A percentile compares a stretch with the other conserved stretches of the same genome.
phyloP scores from a whole-genome alignment of 2,888 invertebrate species.

The Agrilus biguttatus region DNA sequence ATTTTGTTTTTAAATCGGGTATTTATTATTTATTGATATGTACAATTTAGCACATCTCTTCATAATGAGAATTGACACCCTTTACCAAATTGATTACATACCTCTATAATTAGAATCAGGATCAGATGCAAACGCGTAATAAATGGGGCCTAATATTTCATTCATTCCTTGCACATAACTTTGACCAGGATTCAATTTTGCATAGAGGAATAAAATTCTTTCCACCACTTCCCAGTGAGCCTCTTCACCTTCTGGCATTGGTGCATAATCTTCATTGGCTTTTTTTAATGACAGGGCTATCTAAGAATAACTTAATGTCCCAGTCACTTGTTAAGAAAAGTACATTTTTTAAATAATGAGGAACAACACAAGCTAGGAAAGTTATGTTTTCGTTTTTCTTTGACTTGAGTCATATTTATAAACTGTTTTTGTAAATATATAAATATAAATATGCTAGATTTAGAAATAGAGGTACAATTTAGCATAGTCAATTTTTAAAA shows the following conservation, averaged over 20 bases:
- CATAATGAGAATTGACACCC: too few species aligned
- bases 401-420: too few species aligned
- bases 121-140: conserved; percentile 92
- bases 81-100: conserved; percentile 26
- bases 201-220: conserved; percentile 90
- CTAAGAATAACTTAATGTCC: conserved; percentile 22
- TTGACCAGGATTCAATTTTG: conserved; percentile 95
- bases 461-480: too few species aligned
- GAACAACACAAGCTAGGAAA: neutral
- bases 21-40: too few species aligned
- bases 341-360: conserved; percentile 1
- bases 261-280: conserved; percentile 67
- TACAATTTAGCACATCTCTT: too few species aligned
- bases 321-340: conserved; percentile 2
- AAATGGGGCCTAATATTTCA: conserved; percentile 96
- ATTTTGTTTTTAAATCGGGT: too few species aligned
- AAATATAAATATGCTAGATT: too few species aligned
- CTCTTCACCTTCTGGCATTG: conserved; percentile 79
- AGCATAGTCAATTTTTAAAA: too few species aligned
- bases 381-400: too few species aligned
- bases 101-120: conserved; percentile 65
- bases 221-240: conserved; percentile 99
- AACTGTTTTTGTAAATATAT: too few species aligned
- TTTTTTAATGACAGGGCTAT: conserved; percentile 60
- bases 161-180: conserved; percentile 98